These are phyloP conservation scores for Scelioninae gen. 2 DNA, from an alignment of 2,888 invertebrate species.

Conservation along the genomic window DNA sequence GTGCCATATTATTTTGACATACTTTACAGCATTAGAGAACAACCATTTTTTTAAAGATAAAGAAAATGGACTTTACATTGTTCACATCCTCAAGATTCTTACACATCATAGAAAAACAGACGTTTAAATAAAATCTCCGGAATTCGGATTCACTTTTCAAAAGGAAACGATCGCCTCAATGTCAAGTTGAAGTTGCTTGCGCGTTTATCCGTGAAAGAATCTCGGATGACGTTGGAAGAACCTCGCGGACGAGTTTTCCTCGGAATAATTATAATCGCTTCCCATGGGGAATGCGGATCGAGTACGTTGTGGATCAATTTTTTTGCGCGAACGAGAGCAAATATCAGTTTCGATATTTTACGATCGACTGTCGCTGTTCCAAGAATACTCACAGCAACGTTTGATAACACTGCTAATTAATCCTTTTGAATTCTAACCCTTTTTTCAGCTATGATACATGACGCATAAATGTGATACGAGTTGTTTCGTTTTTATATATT, in stretches of 20 bases:
- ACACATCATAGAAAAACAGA: slow-evolving; percentile 9
- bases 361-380: slow-evolving; percentile 4
- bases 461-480: too few species aligned
- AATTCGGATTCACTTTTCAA: slow-evolving; percentile 53
- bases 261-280: slow-evolving; percentile 49
- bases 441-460: background rate
- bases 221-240: slow-evolving; percentile 39
- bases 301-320: slow-evolving; percentile 33
- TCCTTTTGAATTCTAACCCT: slow-evolving; percentile 1
- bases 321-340: slow-evolving; percentile 16
- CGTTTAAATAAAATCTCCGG: slow-evolving; percentile 29
- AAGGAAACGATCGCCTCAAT: slow-evolving; percentile 48
- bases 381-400: slow-evolving; percentile 1
- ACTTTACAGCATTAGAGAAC: too few species aligned
- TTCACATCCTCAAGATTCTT: background rate
- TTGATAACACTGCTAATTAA: slow-evolving; percentile 14
- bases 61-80: too few species aligned
- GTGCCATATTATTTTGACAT: too few species aligned
- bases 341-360: slow-evolving; percentile 22
- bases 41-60: background rate
- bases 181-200: slow-evolving; percentile 52
- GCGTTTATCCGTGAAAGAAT: slow-evolving; percentile 47
- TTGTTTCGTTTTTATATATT: too few species aligned
- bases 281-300: slow-evolving; percentile 31
- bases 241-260: slow-evolving; percentile 51